phyloP scores from a whole-genome alignment of 1,140 invertebrate genomes.

The Nylanderia fulva region DNA sequence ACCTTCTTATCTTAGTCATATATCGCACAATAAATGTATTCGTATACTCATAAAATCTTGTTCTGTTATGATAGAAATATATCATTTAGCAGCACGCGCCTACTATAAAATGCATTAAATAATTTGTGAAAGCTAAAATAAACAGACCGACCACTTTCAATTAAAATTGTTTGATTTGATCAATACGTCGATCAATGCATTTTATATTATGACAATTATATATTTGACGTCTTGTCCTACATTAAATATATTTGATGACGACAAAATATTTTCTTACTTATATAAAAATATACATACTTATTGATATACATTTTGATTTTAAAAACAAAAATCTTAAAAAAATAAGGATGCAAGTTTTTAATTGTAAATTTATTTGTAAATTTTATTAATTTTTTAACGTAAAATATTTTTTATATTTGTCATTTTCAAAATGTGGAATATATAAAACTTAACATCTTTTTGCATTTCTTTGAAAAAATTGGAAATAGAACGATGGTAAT shows the following conservation, averaged over 20 bases:
- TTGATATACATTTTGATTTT: neutral
- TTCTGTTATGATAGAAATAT: conserved; percentile 24
- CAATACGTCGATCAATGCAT: neutral
- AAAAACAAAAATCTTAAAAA: too few relatives aligned
- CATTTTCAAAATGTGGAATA: neutral
- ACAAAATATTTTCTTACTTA: neutral
- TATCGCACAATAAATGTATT: conserved; percentile 24
- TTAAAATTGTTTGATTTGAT: conserved; percentile 6
- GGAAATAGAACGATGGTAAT: neutral
- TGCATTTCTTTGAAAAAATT: neutral
- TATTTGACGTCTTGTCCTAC: neutral
- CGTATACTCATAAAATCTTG: conserved; percentile 37
- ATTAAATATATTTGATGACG: neutral
- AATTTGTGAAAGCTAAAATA: conserved; percentile 40
- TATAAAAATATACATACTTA: neutral
- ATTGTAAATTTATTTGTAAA: neutral
- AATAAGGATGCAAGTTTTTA: neutral
- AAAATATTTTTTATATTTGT: neutral
- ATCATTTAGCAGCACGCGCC: conserved; percentile 17
- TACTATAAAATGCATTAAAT: conserved; percentile 16
- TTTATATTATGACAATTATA: neutral
- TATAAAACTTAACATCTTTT: neutral
- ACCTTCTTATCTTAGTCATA: conserved; percentile 42
- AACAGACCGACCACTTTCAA: neutral
- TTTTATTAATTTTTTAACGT: neutral